Conservation (phyloP, 2,113 vertebrate species). For the Odocoileus hemionus region DNA sequence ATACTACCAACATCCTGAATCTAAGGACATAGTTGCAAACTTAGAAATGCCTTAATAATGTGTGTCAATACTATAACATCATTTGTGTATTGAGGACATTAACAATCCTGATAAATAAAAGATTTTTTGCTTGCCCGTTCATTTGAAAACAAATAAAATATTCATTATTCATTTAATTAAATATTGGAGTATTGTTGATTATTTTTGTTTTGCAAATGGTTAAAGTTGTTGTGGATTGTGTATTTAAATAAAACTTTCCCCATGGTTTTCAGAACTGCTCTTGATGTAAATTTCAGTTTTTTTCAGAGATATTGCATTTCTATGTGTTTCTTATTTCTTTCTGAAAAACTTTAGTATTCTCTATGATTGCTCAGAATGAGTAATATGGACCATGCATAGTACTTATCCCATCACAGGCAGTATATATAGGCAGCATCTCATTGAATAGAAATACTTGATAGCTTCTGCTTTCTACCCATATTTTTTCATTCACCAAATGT, state of each 20-base stretch:
- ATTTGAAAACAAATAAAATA: neutral
- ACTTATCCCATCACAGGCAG: neutral
- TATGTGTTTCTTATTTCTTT: neutral
- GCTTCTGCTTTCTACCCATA: neutral
- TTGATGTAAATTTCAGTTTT: neutral
- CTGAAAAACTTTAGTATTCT: neutral
- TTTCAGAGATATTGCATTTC: neutral
- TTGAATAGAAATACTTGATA: neutral
- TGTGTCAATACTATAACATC: neutral
- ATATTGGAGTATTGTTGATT: neutral
- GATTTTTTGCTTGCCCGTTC: neutral
- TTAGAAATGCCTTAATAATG: neutral
- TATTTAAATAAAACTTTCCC: neutral
- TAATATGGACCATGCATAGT: neutral
- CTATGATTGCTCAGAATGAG: neutral
- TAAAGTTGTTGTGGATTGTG: neutral
- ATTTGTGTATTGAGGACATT: neutral
- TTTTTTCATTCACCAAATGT: neutral
- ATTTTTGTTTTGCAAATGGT: neutral
- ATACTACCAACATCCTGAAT: neutral
- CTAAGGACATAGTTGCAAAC: neutral
- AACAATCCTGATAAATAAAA: neutral
- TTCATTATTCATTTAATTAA: neutral
- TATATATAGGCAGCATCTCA: neutral
- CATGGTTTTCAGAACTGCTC: neutral